Base-by-base conservation (phyloP, 2,888 invertebrate genomes). In the Tricholauxania praeusta region DNA sequence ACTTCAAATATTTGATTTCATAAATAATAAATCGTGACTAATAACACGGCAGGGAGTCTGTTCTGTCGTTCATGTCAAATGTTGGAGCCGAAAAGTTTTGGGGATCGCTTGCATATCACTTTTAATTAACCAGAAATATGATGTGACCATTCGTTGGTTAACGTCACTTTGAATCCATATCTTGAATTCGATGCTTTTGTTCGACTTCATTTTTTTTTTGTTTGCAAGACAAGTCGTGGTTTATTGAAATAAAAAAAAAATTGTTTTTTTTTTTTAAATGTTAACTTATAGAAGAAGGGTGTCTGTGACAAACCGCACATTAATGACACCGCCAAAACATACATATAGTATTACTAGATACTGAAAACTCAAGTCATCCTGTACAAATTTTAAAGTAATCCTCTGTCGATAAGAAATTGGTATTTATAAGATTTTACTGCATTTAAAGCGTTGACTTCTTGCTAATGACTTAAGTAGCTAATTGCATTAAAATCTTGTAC, bases 301-400 rank as follows among this genome's bases (percentile, higher is more conserved):
- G 57, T 64, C 59, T 70, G 72, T 75, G 76, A 72, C 74, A 74
- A 74, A 71, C 71, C 72, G 75, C 71, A 71, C 68, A 66, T 65
- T 72, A 85, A 83, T 85, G 86, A 86, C 85, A 85, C 39, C 39
- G 81, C 79, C 79, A 80, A 82, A 82, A 84, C 82, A 82, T 83
- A 28, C 2, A 28, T 28, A n/a, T n/a, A n/a, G n/a, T n/a, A 85
- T 84, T 83, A 81, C 53, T 51, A 76, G 80, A 80, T 39, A 63
- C 48, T 53, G 22, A 62, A 52, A 81, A 83, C 85, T 82, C 86
- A 85, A 86, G 86, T 86, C 86, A 86, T 81, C 80, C 79, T 81
- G 72, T 75, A 66, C 72, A 74, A 75, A 74, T 74, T 73, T 51
- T 39, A 19, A 63, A 64, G 15, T 1, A 10, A 4, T 12, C 19